Percentiles rank a stretch among this genome's conserved stretches.
These are phyloP conservation scores for Nephila pilipes DNA, from an alignment of 1,140 invertebrate genomes.

Conservation along the genomic window DNA sequence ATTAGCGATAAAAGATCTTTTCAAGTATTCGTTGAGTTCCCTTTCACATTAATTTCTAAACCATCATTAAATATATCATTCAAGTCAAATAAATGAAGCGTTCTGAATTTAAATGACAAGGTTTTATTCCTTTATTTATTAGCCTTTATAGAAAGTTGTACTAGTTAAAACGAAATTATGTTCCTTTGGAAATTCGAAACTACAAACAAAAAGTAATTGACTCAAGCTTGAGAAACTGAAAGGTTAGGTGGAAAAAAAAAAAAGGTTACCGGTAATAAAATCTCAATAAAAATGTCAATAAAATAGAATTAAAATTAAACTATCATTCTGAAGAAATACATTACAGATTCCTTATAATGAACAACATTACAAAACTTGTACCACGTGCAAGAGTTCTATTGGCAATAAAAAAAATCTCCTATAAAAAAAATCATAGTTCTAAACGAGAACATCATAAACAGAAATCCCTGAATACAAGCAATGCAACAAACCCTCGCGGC, in stretches of 20 bases:
- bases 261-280: neutral
- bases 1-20: no score
- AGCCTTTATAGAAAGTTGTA: neutral
- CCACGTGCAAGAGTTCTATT: neutral
- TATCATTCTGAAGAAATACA: neutral
- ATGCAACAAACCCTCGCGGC: neutral
- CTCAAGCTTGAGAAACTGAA: neutral
- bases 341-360: neutral
- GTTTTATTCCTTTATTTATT: neutral
- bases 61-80: no score
- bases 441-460: neutral
- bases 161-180: neutral
- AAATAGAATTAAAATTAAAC: neutral
- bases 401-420: slow-evolving; percentile 6
- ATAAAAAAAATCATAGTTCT: neutral
- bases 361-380: neutral
- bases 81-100: neutral
- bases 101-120: neutral
- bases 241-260: neutral
- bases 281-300: neutral
- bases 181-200: neutral
- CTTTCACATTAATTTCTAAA: neutral
- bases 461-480: slow-evolving; percentile 4
- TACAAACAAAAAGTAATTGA: neutral
- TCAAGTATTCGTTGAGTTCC: neutral